A percentile compares a stretch with the other conserved stretches of the same genome.
phyloP scores from a whole-genome alignment of 2,797 vertebrate species.

The Eulemur mongoz region DNA sequence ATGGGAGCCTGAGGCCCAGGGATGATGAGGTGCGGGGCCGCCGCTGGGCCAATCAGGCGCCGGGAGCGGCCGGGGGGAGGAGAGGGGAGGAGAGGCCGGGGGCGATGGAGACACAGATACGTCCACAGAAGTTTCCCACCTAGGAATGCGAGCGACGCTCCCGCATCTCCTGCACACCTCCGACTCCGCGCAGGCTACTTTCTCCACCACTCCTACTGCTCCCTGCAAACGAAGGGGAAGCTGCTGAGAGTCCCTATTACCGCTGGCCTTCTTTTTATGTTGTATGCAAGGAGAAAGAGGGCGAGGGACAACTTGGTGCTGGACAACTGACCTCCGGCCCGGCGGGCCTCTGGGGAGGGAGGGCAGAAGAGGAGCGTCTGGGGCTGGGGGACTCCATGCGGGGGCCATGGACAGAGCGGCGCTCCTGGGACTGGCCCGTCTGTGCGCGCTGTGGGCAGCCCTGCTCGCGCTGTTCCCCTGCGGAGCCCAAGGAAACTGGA shows the following conservation, averaged over 20 bases:
- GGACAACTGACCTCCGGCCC: conserved; percentile 38
- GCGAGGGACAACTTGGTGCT: neutral
- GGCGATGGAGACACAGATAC: conserved; percentile 54
- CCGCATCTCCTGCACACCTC: neutral
- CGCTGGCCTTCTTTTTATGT: neutral
- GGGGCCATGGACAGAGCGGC: conserved; percentile 88
- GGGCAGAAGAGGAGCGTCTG: neutral
- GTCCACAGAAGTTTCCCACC: conserved; percentile 75
- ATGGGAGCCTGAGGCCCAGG: conserved; percentile 60
- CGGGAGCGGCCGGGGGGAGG: conserved; percentile 60
- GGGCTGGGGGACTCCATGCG: conserved; percentile 82
- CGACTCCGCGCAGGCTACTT: neutral
- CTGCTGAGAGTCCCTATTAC: neutral
- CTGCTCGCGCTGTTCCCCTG: conserved; percentile 87
- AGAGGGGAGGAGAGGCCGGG: conserved; percentile 37
- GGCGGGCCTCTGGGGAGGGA: neutral
- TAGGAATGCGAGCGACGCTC: conserved; percentile 59
- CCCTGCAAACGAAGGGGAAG: neutral
- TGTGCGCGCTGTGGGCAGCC: conserved; percentile 86
- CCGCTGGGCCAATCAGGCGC: conserved; percentile 64
- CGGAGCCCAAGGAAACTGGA: conserved; percentile 91
- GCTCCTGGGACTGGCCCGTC: conserved; percentile 83
- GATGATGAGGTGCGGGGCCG: conserved; percentile 36
- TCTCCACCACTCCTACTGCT: neutral
- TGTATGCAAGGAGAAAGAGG: conserved; percentile 1